phyloP scores from a whole-genome alignment of 2,888 invertebrate species.

The Phoenoteleia sp. region DNA sequence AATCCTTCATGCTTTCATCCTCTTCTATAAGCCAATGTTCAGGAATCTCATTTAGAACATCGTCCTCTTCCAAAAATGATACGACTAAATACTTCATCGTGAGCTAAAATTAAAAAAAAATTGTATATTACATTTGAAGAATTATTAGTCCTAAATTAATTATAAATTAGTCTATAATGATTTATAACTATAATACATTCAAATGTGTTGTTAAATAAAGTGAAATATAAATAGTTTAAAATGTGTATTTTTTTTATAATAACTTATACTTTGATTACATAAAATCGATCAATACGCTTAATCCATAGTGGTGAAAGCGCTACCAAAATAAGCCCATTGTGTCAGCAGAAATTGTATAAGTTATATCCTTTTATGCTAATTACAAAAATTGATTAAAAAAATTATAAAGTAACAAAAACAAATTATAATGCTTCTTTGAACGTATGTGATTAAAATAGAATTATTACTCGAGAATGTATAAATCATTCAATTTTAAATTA shows the following conservation, averaged over 20 bases:
- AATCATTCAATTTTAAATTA: too few relatives aligned
- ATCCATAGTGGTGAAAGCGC: too few relatives aligned
- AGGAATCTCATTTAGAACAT: background rate
- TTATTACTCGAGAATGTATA: too few relatives aligned
- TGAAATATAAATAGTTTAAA: slow-evolving; percentile 2
- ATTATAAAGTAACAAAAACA: too few relatives aligned
- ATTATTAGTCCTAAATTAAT: background rate
- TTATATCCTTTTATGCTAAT: too few relatives aligned
- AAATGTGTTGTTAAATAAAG: background rate
- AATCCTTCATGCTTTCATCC: background rate
- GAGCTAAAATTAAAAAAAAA: background rate
- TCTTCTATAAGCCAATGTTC: background rate
- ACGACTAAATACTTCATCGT: slow-evolving; percentile 8
- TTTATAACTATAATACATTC: background rate
- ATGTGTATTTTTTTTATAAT: slow-evolving; percentile 6
- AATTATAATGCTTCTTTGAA: too few relatives aligned
- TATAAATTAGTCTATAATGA: background rate
- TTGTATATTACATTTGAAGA: background rate
- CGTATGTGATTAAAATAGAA: too few relatives aligned
- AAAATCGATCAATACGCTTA: too few relatives aligned
- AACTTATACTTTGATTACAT: background rate
- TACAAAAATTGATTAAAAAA: too few relatives aligned
- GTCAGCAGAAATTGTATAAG: too few relatives aligned
- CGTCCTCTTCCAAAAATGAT: slow-evolving; percentile 11
- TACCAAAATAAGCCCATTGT: too few relatives aligned